phyloP scores from a whole-genome alignment of 92 coral and sea anemone genomes.

The Parazoanthus swiftii region DNA sequence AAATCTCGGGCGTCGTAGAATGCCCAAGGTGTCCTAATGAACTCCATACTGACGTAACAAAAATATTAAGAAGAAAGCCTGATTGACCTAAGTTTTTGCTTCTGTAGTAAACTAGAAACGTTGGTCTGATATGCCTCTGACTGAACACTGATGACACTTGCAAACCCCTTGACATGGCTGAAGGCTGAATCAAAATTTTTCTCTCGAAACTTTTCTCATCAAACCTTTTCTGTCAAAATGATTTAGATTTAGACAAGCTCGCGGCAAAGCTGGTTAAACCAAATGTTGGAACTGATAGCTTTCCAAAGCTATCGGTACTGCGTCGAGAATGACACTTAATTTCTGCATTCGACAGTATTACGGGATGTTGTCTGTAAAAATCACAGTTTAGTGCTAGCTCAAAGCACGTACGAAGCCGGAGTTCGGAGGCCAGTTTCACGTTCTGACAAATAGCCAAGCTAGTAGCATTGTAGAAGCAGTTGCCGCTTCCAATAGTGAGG shows the following conservation, averaged over 20 bases:
- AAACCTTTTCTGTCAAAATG: too few relatives aligned
- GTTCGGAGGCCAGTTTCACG: slow-evolving; percentile 30
- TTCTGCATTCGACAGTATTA: slow-evolving; percentile 20
- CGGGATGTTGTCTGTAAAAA: slow-evolving; percentile 26
- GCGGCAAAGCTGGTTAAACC: slow-evolving; percentile 43
- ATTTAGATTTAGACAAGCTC: slow-evolving; percentile 12
- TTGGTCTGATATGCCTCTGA: background rate
- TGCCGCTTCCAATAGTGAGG: slow-evolving; percentile 33
- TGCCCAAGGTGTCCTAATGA: too few relatives aligned
- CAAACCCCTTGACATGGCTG: slow-evolving; percentile 41
- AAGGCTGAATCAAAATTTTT: slow-evolving; percentile 43
- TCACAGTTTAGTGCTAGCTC: slow-evolving; percentile 35
- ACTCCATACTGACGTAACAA: too few relatives aligned
- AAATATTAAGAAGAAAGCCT: too few relatives aligned
- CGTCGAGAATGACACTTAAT: slow-evolving; percentile 25
- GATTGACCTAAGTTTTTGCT: too few relatives aligned
- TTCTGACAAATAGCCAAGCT: slow-evolving; percentile 54
- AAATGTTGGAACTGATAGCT: slow-evolving; percentile 36
- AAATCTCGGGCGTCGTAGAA: too few relatives aligned
- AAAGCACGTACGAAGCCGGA: slow-evolving; percentile 25
- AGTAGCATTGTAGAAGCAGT: slow-evolving; percentile 47
- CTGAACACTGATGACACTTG: slow-evolving; percentile 12
- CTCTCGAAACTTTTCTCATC: background rate
- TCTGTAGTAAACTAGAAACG: too few relatives aligned
- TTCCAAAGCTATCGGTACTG: slow-evolving; percentile 15